Conservation (phyloP, 1,140 invertebrate species). For the Calephelis nemesis region DNA sequence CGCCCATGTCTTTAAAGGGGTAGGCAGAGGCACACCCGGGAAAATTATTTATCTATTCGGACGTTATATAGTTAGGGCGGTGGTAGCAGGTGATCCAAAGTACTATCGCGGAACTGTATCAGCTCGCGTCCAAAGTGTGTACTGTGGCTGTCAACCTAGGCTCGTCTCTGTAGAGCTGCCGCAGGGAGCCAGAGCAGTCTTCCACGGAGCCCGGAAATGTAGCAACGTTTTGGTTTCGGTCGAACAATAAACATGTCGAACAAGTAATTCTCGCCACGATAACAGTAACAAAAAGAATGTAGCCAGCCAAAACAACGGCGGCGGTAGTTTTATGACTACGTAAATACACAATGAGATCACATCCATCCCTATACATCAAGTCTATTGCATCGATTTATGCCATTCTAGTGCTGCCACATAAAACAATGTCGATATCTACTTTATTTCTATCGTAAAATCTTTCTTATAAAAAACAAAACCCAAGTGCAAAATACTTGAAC, state of each 20-base stretch:
- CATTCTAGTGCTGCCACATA: neutral
- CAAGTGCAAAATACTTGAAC: too few species aligned
- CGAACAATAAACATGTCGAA: slow-evolving; percentile 4
- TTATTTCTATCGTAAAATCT: too few species aligned
- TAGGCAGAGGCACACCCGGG: too few species aligned
- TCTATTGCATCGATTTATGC: neutral
- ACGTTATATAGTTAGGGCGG: too few species aligned
- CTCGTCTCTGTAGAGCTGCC: neutral
- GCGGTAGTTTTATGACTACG: neutral
- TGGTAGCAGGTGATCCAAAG: too few species aligned
- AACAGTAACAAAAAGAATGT: slow-evolving; percentile 10
- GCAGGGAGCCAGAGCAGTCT: neutral
- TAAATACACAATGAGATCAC: slow-evolving; percentile 14
- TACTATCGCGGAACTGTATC: too few species aligned
- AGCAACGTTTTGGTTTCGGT: neutral
- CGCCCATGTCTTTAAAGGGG: too few species aligned
- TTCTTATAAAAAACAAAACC: too few species aligned
- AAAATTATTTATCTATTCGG: too few species aligned
- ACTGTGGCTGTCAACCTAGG: too few species aligned
- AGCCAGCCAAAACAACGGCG: neutral
- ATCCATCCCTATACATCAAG: neutral
- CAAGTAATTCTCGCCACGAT: slow-evolving; percentile 4
- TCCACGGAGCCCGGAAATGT: neutral
- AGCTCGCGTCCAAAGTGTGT: too few species aligned
- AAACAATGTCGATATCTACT: neutral